Evolutionary conservation across 2,113 vertebrate species (phyloP), one percentile per base, ranked within the genome.

Genomic region (Pipa parva): DNA sequence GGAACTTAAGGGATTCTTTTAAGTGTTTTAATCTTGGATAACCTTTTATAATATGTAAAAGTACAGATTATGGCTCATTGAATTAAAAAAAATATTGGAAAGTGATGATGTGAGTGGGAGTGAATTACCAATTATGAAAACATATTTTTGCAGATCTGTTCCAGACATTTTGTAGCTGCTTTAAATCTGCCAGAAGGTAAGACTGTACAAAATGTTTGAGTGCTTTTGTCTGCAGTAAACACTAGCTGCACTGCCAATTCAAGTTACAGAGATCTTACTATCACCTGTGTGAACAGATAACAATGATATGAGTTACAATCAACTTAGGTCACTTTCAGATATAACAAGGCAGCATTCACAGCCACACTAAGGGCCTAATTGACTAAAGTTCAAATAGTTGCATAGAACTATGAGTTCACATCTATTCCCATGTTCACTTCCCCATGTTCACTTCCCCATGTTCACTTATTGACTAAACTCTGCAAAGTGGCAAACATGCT

Each of bases 81-180:
- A n/a, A 15, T 42, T 2, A 42, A 42, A 42, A 15, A 42, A 2
- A 36, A 36, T 36, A 11, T 42, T 42, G 39, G 39, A 42, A 7
- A 18, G 39, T 7, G 13, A 42, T 1, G 13, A 42, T 42, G 39
- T 42, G 39, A 42, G 17, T 18, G 39, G 39, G 39, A 42, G 5
- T 42, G 6, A 42, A 42, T 4, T 15, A 13, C 15, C 39, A 42
- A 42, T 42, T 42, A 42, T 42, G 39, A 42, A 42, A 42, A 42
- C 39, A 42, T 42, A 42, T 42, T 42, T 42, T n/a, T n/a, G 39
- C 39, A 42, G n/a, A 42, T 42, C 17, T n/a, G 39, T 42, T 42
- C 39, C 39, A 42, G 39, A 42, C 17, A 42, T 42, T 42, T 42
- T n/a, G 15, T 42, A 42, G 17, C 10, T 36, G 33, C 9, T 36